These are phyloP conservation scores for Epizoanthus ramosus DNA, from an alignment of 92 coral and sea anemone species.

Conservation along the genomic window DNA sequence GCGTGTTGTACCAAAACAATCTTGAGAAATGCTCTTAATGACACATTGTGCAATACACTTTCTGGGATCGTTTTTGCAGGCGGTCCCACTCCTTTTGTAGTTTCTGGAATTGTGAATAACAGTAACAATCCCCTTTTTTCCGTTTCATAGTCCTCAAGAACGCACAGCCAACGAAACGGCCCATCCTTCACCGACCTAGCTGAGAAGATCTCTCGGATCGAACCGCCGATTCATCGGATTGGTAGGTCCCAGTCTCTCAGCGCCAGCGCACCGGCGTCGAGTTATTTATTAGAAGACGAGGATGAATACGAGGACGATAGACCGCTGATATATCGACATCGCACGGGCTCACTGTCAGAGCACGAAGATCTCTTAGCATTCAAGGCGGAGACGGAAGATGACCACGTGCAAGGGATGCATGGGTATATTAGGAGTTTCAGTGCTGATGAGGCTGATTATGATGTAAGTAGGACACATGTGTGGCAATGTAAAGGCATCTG, in stretches of 20 bases:
- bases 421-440: conserved; percentile 62
- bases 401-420: conserved; percentile 54
- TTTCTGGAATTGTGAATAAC: background rate
- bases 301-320: conserved; percentile 89
- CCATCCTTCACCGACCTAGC: conserved; percentile 92
- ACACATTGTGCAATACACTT: too few relatives aligned
- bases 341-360: conserved; percentile 96
- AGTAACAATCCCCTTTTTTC: background rate
- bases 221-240: conserved; percentile 76
- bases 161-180: conserved; percentile 48
- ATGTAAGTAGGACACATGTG: conserved; percentile 61
- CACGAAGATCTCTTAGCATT: conserved; percentile 88
- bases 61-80: too few relatives aligned
- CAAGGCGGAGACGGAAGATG: conserved; percentile 77
- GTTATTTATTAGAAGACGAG: conserved; percentile 75
- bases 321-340: conserved; percentile 74
- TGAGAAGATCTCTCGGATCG: conserved; percentile 92
- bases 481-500: background rate
- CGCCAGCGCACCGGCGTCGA: conserved; percentile 72
- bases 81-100: too few relatives aligned
- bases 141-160: conserved; percentile 37
- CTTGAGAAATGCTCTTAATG: too few relatives aligned
- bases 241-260: conserved; percentile 74
- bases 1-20: too few relatives aligned
- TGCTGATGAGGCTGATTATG: conserved; percentile 96